A percentile compares a stretch with the other conserved stretches of the same genome.
phyloP scores from a whole-genome alignment of 1,140 invertebrate genomes.

The Drosophila santomea region DNA sequence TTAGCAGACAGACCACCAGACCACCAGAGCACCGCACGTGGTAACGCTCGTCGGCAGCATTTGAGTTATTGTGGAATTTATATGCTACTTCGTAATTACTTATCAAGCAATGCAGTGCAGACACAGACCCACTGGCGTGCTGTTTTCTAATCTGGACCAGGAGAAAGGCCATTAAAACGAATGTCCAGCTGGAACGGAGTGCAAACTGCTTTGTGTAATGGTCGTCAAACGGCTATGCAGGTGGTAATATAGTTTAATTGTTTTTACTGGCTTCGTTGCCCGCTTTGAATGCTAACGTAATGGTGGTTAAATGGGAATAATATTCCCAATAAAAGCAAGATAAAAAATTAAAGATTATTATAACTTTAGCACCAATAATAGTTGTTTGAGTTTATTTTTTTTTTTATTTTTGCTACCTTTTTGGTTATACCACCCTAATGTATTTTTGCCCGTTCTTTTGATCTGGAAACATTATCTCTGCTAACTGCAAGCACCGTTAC shows the following conservation, averaged over 20 bases:
- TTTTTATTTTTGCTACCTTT: not conserved
- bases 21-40: slow-evolving; percentile 49
- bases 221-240: slow-evolving; percentile 32
- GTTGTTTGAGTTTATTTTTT: too few species aligned
- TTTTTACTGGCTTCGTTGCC: slow-evolving; percentile 24
- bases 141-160: slow-evolving; percentile 39
- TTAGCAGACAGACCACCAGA: slow-evolving; percentile 42
- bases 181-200: slow-evolving; percentile 44
- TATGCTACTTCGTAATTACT: slow-evolving; percentile 61
- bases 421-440: not conserved
- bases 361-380: too few species aligned
- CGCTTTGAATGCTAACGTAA: slow-evolving; percentile 5
- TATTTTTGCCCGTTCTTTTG: not conserved
- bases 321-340: too few species aligned
- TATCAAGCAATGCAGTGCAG: slow-evolving; percentile 30
- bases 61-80: slow-evolving; percentile 49
- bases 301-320: not conserved
- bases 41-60: slow-evolving; percentile 38
- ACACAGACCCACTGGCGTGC: slow-evolving; percentile 17
- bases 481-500: slow-evolving; percentile 16
- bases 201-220: slow-evolving; percentile 24
- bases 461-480: not conserved
- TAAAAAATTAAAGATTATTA: too few species aligned
- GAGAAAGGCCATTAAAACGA: slow-evolving; percentile 49
- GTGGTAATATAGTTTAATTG: slow-evolving; percentile 67